Conservation (phyloP, 2,113 vertebrate genomes). For the Myotis brandtii region DNA sequence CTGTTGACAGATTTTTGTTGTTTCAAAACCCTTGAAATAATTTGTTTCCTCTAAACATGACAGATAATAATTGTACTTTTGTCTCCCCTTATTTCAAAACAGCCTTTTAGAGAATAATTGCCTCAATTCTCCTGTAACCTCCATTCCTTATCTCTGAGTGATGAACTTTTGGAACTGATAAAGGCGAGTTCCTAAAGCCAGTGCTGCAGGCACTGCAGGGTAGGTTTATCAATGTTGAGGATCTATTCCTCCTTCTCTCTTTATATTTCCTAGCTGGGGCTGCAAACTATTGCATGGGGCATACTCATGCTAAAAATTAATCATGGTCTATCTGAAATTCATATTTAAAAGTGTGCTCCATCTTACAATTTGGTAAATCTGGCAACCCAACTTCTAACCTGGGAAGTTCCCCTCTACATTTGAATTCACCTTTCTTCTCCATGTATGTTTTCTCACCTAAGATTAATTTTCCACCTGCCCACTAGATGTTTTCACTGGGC, state of each 20-base stretch:
- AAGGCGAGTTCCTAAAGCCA: background rate
- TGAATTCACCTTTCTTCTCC: background rate
- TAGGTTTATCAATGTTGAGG: background rate
- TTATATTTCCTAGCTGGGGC: too few relatives aligned
- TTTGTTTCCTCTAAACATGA: constrained; percentile 26
- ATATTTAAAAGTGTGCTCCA: background rate
- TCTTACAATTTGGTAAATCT: background rate
- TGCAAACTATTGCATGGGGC: background rate
- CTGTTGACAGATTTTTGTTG: constrained; percentile 28
- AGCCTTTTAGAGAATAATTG: background rate
- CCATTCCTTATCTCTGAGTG: background rate
- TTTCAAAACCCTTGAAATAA: constrained; percentile 40
- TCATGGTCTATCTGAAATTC: background rate
- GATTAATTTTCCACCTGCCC: background rate
- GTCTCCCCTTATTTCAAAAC: constrained; percentile 23
- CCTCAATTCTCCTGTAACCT: background rate
- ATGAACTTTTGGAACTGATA: background rate
- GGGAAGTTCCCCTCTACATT: background rate
- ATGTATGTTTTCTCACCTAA: background rate
- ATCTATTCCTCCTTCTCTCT: background rate
- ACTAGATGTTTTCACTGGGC: background rate
- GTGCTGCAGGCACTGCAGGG: background rate
- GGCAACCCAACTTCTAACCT: background rate
- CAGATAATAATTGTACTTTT: background rate
- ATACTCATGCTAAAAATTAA: background rate